Conservation (phyloP, 2,113 vertebrate genomes). For the Euleptes europaea region DNA sequence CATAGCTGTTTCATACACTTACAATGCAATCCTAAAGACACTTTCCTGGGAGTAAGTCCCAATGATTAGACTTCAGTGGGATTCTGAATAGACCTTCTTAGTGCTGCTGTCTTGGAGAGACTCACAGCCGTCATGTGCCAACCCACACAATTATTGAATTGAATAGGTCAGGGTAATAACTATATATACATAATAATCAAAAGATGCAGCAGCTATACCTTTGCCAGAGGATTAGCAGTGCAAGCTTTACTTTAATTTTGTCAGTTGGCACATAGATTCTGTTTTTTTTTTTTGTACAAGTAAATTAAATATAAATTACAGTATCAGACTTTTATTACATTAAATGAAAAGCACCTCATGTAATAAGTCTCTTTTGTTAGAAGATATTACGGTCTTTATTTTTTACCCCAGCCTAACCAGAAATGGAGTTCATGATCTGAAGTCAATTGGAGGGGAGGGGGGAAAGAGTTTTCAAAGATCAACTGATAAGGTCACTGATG, state of each 20-base stretch:
- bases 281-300: constrained; percentile 28
- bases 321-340: constrained; percentile 32
- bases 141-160: not conserved
- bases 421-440: constrained; percentile 46
- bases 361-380: not conserved
- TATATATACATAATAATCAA: not conserved
- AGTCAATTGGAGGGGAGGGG: constrained; percentile 5
- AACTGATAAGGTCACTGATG: constrained; percentile 61
- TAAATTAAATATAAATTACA: constrained; percentile 43
- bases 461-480: constrained; percentile 38
- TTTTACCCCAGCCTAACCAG: constrained; percentile 32
- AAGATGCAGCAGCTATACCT: not conserved
- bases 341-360: constrained; percentile 30
- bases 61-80: too few relatives aligned
- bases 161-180: not conserved
- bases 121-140: not conserved
- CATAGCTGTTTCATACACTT: too few relatives aligned
- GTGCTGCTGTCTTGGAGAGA: not conserved
- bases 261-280: constrained; percentile 24
- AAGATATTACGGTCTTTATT: constrained; percentile 24
- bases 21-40: too few relatives aligned
- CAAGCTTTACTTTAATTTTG: constrained; percentile 29
- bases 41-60: too few relatives aligned
- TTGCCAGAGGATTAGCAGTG: rapidly evolving
- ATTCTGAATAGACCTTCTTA: too few relatives aligned